Evolutionary conservation across 2,797 vertebrate species (phyloP).

Genomic region (Knipowitschia caucasica): DNA sequence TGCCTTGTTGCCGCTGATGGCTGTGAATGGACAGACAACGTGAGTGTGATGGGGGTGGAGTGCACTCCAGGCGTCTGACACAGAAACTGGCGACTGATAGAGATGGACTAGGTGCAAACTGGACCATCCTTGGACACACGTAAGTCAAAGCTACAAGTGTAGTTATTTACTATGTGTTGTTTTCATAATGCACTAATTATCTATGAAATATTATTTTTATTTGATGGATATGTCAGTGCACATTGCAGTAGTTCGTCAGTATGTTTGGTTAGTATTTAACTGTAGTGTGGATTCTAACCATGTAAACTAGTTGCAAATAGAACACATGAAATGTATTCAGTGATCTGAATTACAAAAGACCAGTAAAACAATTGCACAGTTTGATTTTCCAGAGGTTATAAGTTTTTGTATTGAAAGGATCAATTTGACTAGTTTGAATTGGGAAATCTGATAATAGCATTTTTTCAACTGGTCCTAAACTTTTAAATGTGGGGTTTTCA

Average conservation of each 20-base stretch:
- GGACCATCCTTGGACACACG: slow-evolving; percentile 24
- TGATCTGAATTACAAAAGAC: too few species aligned
- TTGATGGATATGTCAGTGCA: neutral
- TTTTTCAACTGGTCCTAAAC: too few species aligned
- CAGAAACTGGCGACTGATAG: slow-evolving; percentile 28
- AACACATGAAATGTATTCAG: too few species aligned
- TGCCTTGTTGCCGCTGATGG: slow-evolving; percentile 39
- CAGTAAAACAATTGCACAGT: too few species aligned
- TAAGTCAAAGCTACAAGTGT: slow-evolving; percentile 33
- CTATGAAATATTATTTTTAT: too few species aligned
- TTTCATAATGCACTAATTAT: too few species aligned
- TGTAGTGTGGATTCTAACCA: slow-evolving; percentile 38
- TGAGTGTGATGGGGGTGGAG: slow-evolving; percentile 15
- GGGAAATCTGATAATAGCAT: too few species aligned
- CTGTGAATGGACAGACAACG: slow-evolving; percentile 28
- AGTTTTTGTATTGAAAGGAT: too few species aligned
- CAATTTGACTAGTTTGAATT: too few species aligned
- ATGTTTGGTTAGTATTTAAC: neutral
- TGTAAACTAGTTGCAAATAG: too few species aligned
- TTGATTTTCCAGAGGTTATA: too few species aligned
- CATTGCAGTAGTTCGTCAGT: neutral
- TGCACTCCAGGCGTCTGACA: slow-evolving; percentile 21
- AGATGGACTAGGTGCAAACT: slow-evolving; percentile 23
- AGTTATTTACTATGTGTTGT: neutral
- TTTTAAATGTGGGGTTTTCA: too few species aligned